Base-by-base conservation (phyloP, 2,113 vertebrate genomes). In the Dendropsophus ebraccatus region DNA sequence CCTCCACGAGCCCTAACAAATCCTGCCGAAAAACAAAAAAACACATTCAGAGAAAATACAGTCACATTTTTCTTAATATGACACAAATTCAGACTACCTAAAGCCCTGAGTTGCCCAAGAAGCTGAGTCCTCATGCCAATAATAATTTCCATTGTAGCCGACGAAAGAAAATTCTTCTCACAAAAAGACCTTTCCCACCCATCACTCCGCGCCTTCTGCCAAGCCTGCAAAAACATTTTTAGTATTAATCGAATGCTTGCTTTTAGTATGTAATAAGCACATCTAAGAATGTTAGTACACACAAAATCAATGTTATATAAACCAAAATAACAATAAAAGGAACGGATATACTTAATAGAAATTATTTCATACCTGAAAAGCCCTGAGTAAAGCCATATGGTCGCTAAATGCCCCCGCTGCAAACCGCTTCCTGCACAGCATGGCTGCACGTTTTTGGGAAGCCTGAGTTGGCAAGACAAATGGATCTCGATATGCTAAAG, bases 131-230 rank as follows among this genome's bases (percentile, higher is more conserved):
- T 96, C 96, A 99, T 97, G 88, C 96, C 96, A 19, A 97, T 89
- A 0, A 99, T 97, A 89, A 97, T 97, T 90, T 99, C 95, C 98
- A 99, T 97, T 0, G 97, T 96, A 88, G 97, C 97, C 88, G 98
- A 96, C 60, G 97, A 99, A 49, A 99, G 89, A 88, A 97, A 99
- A 90, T 97, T 98, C 89, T 96, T 97, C 87, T 98, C 96, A 92
- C 98, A 99, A 90, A 99, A 99, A 23, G 94, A 89, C 89, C 96
- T 94, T 86, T 98, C 98, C 95, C 97, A 97, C 21, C 98, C 97
- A 56, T 99, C 96, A 88, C 92, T 95, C 81, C 95, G 92, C 1
- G 97, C 97, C 82, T 97, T 98, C 92, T 99, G 97, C 98, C 98
- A 99, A 0, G 95, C 97, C 98, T 99, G 85, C 3, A 74, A 60